phyloP scores from a whole-genome alignment of 2,888 invertebrate genomes.

The Pseudococcus jackbeardsleyi region DNA sequence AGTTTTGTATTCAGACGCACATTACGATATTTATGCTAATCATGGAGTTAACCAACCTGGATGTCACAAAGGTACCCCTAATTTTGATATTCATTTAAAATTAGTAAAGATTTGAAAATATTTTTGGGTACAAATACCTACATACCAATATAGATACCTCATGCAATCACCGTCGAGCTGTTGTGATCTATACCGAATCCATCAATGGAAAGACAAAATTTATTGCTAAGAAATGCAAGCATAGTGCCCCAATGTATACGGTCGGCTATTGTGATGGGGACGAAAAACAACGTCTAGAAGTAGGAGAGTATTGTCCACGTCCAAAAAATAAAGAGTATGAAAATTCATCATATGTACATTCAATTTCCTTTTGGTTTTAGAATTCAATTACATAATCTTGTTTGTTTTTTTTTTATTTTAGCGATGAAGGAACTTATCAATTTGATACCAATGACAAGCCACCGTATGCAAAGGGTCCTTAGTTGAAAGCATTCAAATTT shows the following conservation, averaged over 20 bases:
- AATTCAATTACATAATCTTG: not conserved
- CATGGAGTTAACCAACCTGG: constrained; percentile 74
- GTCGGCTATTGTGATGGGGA: not conserved
- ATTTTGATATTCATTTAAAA: not conserved
- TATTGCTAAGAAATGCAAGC: constrained; percentile 70
- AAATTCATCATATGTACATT: not conserved
- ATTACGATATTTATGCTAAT: constrained; percentile 69
- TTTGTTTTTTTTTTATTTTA: not conserved
- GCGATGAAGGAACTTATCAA: constrained; percentile 45
- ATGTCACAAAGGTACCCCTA: constrained; percentile 69
- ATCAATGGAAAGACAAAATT: constrained; percentile 73
- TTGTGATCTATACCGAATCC: constrained; percentile 75
- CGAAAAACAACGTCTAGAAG: not conserved
- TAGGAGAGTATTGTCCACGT: constrained; percentile 12
- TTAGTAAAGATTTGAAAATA: not conserved
- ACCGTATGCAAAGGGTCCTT: constrained; percentile 5
- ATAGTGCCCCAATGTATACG: not conserved
- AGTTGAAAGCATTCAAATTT: not conserved
- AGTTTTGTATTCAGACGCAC: constrained; percentile 67
- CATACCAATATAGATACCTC: constrained; percentile 71
- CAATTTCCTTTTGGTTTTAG: not conserved
- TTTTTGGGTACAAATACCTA: not conserved
- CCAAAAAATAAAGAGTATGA: constrained; percentile 15
- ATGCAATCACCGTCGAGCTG: constrained; percentile 76
- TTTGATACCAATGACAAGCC: not conserved